Evolutionary conservation across 2,113 vertebrate genomes (phyloP).

Genomic region (Salvator merianae): DNA sequence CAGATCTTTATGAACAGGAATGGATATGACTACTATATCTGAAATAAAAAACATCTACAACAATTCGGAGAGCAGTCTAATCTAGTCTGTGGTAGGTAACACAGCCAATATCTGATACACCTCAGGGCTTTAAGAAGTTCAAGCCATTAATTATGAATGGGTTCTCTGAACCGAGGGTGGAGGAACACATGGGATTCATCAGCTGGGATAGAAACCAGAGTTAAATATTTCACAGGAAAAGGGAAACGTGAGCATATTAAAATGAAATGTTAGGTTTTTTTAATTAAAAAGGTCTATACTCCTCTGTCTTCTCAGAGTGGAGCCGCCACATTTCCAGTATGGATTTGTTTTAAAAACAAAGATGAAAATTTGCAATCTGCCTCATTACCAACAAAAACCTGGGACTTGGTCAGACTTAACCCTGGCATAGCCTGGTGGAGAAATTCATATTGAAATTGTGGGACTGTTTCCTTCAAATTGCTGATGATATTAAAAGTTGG

Average conservation of each 20-base stretch:
- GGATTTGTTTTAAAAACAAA: not conserved
- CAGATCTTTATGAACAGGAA: not conserved
- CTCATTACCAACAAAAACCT: not conserved
- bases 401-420: too few relatives aligned
- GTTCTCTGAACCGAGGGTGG: not conserved
- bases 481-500: too few relatives aligned
- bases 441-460: too few relatives aligned
- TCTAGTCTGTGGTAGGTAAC: not conserved
- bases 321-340: not conserved
- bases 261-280: too few relatives aligned
- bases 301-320: not conserved
- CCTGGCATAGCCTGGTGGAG: too few relatives aligned
- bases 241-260: slow-evolving; percentile 16
- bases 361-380: not conserved
- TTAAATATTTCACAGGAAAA: slow-evolving; percentile 20
- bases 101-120: not conserved
- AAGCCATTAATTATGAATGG: slow-evolving; percentile 18
- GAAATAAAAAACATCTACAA: not conserved
- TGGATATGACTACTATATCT: not conserved
- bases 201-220: not conserved
- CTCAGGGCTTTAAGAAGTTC: not conserved
- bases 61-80: not conserved
- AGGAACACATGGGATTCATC: slow-evolving; percentile 28
- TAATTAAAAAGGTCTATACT: not conserved
- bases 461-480: too few relatives aligned